A percentile compares a stretch with the other conserved stretches of the same genome.
Evolutionary conservation across 2,888 invertebrate genomes (phyloP).

Genomic region (Diadegma fenestrale): DNA sequence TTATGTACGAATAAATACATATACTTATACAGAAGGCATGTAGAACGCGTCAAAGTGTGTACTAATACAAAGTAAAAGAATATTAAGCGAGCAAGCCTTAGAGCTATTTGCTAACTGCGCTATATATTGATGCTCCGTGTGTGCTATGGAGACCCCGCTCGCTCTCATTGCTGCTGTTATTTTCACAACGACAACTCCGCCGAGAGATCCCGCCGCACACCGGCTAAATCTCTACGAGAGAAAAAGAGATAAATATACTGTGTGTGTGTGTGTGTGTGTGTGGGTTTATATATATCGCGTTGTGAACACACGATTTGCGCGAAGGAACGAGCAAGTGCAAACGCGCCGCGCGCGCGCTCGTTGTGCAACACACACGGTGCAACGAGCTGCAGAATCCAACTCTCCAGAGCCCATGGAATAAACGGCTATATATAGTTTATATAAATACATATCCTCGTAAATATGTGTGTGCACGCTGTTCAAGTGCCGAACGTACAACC

Average conservation of each 20-base stretch:
- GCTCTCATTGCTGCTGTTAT: slow-evolving; percentile 54
- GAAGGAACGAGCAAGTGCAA: slow-evolving; percentile 24
- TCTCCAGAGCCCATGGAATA: slow-evolving; percentile 40
- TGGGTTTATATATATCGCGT: slow-evolving; percentile 2
- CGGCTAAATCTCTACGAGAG: slow-evolving; percentile 29
- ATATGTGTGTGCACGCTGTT: not conserved
- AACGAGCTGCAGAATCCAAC: slow-evolving; percentile 46
- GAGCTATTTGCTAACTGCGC: slow-evolving; percentile 57
- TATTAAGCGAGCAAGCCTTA: slow-evolving; percentile 31
- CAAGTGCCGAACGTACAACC: not conserved
- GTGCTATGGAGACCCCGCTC: slow-evolving; percentile 35
- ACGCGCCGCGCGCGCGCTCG: slow-evolving; percentile 22
- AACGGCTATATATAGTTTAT: slow-evolving; percentile 23
- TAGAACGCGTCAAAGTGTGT: not conserved
- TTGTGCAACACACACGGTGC: slow-evolving; percentile 54
- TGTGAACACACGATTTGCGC: slow-evolving; percentile 52
- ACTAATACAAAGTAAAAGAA: slow-evolving; percentile 33
- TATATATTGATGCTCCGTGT: not conserved
- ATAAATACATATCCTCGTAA: slow-evolving; percentile 14
- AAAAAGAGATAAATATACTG: slow-evolving; percentile 19
- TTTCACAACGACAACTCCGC: slow-evolving; percentile 53
- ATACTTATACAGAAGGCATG: not conserved
- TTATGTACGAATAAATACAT: not conserved
- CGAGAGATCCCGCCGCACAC: slow-evolving; percentile 12
- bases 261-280: too few species aligned